Percentiles rank a stretch among this genome's conserved stretches.
phyloP scores from a whole-genome alignment of 1,140 invertebrate genomes.

The Drosophila repleta region DNA sequence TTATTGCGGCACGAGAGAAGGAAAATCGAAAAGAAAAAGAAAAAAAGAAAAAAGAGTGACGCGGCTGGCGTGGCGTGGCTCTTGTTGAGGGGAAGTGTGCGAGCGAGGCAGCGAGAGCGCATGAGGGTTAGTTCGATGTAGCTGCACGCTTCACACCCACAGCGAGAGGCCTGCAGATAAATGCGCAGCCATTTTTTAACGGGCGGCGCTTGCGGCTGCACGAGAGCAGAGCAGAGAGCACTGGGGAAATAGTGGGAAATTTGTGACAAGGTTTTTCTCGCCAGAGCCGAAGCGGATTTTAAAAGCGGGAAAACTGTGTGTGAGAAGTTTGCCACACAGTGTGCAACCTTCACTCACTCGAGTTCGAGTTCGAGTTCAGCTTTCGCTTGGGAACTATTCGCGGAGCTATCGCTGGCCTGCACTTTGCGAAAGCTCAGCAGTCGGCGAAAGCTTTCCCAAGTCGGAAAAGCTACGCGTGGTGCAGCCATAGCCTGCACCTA shows the following conservation, averaged over 20 bases:
- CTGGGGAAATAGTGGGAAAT: slow-evolving; percentile 75
- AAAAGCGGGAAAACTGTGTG: not conserved
- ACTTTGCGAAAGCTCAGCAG: slow-evolving; percentile 14
- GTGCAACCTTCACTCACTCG: slow-evolving; percentile 18
- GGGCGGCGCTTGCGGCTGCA: slow-evolving; percentile 55
- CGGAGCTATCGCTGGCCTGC: slow-evolving; percentile 35
- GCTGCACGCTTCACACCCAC: slow-evolving; percentile 39
- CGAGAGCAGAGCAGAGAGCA: slow-evolving; percentile 8
- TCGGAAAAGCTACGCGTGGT: slow-evolving; percentile 35
- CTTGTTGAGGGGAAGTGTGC: slow-evolving; percentile 8
- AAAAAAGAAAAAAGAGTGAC: slow-evolving; percentile 8
- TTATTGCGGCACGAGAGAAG: slow-evolving; percentile 34
- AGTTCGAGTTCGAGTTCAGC: slow-evolving; percentile 4
- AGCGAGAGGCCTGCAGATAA: slow-evolving; percentile 51
- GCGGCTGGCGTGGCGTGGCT: slow-evolving; percentile 10
- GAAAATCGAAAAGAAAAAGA: slow-evolving; percentile 25
- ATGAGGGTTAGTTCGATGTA: not conserved
- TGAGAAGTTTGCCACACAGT: slow-evolving; percentile 12
- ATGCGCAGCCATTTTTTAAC: slow-evolving; percentile 76
- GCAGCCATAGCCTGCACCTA: slow-evolving; percentile 60
- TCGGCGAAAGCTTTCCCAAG: slow-evolving; percentile 34
- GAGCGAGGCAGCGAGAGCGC: slow-evolving; percentile 22
- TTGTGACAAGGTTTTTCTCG: slow-evolving; percentile 11
- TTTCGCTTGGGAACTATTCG: slow-evolving; percentile 32
- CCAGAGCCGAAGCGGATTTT: not conserved